phyloP scores from a whole-genome alignment of 2,888 invertebrate species.

The Eurytoma adleriae region DNA sequence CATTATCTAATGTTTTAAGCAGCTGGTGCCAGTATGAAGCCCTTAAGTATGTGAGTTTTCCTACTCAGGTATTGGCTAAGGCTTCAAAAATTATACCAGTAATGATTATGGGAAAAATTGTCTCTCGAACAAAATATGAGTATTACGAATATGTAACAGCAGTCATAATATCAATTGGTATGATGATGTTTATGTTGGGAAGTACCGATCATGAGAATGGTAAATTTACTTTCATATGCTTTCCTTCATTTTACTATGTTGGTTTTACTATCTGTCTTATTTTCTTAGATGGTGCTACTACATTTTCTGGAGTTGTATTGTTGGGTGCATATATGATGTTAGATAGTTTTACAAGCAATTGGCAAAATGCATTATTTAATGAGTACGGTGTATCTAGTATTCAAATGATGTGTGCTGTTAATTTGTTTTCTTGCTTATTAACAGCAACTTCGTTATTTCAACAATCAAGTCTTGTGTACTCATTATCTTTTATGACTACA shows the following conservation, averaged over 20 bases:
- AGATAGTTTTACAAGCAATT: slow-evolving; percentile 99
- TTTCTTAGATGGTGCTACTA: slow-evolving; percentile 81
- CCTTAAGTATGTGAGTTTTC: slow-evolving; percentile 97
- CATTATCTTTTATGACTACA: slow-evolving; percentile 84
- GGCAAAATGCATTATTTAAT: slow-evolving; percentile 95
- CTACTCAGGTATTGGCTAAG: slow-evolving; percentile 96
- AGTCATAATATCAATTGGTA: slow-evolving; percentile 91
- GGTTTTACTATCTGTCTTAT: slow-evolving; percentile 13
- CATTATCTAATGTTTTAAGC: slow-evolving; percentile 97
- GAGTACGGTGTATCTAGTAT: slow-evolving; percentile 87
- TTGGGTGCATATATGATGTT: slow-evolving; percentile 93
- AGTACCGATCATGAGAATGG: slow-evolving; percentile 82
- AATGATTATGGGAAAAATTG: slow-evolving; percentile 97
- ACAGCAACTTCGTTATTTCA: slow-evolving; percentile 91
- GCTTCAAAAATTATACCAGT: slow-evolving; percentile 99
- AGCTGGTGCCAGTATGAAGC: slow-evolving; percentile 99
- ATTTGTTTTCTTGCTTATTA: slow-evolving; percentile 93
- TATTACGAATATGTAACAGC: slow-evolving; percentile 95
- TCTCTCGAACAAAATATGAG: slow-evolving; percentile 91
- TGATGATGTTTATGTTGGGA: slow-evolving; percentile 93
- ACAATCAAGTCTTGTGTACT: slow-evolving; percentile 87
- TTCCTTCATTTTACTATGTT: not conserved
- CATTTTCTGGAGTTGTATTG: slow-evolving; percentile 89
- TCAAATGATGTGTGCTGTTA: slow-evolving; percentile 98
- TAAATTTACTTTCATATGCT: slow-evolving; percentile 61